Evolutionary conservation across 1,140 invertebrate genomes (phyloP).

Genomic region (Episyrphus balteatus): DNA sequence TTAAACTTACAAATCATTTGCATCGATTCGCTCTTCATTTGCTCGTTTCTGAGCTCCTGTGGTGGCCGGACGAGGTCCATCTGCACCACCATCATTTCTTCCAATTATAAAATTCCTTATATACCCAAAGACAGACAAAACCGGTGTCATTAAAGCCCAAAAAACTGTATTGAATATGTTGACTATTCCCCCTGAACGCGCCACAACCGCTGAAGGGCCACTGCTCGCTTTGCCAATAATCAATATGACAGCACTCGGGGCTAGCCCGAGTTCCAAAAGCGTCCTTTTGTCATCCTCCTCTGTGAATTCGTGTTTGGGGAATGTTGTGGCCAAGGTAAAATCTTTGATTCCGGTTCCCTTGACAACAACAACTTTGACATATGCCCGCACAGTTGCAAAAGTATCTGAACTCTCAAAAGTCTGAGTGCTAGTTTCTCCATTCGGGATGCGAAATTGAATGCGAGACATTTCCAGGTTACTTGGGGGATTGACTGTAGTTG

Average conservation of each 20-base stretch:
- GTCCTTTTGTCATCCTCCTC: conserved; percentile 47
- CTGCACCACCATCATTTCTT: not conserved
- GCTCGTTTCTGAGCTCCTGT: conserved; percentile 8
- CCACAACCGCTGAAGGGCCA: conserved; percentile 5
- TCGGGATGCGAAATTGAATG: conserved; percentile 73
- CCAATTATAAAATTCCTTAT: conserved; percentile 1
- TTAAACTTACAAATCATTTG: conserved; percentile 10
- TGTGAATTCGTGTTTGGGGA: conserved; percentile 63
- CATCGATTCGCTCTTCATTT: conserved; percentile 4
- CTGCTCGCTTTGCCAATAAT: conserved; percentile 45
- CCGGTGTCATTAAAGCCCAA: conserved; percentile 33
- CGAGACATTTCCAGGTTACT: conserved; percentile 49
- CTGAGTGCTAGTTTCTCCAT: conserved; percentile 47
- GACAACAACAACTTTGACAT: conserved; percentile 21
- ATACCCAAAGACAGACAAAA: conserved; percentile 33
- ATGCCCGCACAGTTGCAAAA: conserved; percentile 31
- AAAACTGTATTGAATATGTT: conserved; percentile 22
- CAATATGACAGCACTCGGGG: conserved; percentile 67
- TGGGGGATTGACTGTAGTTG: not conserved
- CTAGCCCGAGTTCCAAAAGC: conserved; percentile 57
- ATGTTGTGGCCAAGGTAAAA: conserved; percentile 64
- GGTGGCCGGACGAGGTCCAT: not conserved
- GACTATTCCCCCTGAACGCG: conserved; percentile 16
- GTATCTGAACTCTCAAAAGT: conserved; percentile 31
- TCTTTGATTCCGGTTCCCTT: conserved; percentile 34